These are phyloP conservation scores for Maniola jurtina DNA, from an alignment of 1,140 invertebrate genomes.

Conservation along the genomic window DNA sequence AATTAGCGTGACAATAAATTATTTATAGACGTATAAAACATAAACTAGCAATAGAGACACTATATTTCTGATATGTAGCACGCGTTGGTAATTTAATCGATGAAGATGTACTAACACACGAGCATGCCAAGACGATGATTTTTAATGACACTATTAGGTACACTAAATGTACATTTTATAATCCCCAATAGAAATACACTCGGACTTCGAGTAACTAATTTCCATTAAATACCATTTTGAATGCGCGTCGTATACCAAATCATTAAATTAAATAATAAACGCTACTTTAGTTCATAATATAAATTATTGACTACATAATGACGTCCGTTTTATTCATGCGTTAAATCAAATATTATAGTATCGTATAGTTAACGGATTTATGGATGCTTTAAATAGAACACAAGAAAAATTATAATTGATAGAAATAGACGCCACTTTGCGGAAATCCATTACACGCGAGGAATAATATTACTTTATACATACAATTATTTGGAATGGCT, in stretches of 20 bases:
- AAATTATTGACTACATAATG: background rate
- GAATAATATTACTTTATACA: background rate
- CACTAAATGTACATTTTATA: background rate
- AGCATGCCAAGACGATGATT: background rate
- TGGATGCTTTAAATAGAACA: background rate
- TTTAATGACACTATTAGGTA: background rate
- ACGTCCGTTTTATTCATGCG: slow-evolving; percentile 3
- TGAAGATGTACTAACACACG: background rate
- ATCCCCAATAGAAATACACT: slow-evolving; percentile 24
- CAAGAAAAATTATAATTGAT: background rate
- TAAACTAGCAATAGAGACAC: too few relatives aligned
- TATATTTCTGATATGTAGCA: background rate
- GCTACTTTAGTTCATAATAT: background rate
- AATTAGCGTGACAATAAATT: too few relatives aligned
- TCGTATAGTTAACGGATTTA: background rate
- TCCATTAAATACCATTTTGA: slow-evolving; percentile 24
- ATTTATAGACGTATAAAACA: too few relatives aligned
- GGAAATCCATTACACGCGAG: background rate
- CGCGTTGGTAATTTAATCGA: background rate
- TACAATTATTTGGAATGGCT: too few relatives aligned
- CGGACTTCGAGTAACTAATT: slow-evolving; percentile 13
- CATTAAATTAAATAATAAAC: slow-evolving; percentile 3
- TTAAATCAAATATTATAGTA: background rate
- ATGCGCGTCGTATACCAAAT: slow-evolving; percentile 15
- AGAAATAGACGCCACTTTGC: slow-evolving; percentile 3